Evolutionary conservation across 2,888 invertebrate genomes (phyloP).

Genomic region (Amblyjoppa proteus): DNA sequence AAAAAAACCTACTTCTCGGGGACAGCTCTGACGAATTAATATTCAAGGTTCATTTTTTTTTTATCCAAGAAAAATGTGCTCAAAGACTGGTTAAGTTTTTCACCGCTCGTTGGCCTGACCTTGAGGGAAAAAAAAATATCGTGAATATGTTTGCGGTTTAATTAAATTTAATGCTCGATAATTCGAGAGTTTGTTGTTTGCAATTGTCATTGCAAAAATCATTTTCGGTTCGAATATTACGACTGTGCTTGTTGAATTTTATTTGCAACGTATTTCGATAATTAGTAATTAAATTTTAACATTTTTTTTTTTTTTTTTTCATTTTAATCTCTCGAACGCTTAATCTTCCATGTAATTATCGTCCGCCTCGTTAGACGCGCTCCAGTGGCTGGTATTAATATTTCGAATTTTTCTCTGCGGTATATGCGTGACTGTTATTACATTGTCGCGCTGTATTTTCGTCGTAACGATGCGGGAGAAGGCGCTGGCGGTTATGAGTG

Average conservation of each 20-base stretch:
- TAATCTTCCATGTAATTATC: constrained; percentile 6
- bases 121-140: background rate
- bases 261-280: background rate
- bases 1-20: no score
- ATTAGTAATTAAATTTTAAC: background rate
- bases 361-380: constrained; percentile 9
- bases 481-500: background rate
- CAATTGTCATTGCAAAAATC: background rate
- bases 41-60: no score
- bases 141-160: background rate
- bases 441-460: constrained; percentile 28
- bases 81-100: no score
- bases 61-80: no score
- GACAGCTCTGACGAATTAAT: no score
- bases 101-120: no score
- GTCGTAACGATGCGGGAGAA: constrained; percentile 38
- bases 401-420: constrained; percentile 22
- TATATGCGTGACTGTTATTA: constrained; percentile 20
- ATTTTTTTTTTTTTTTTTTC: background rate
- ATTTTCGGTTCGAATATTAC: background rate
- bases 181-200: background rate
- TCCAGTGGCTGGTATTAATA: constrained; percentile 18
- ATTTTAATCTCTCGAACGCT: background rate
- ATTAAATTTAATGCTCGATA: background rate
- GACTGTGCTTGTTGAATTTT: background rate